These are phyloP conservation scores for Drosophila sucinea DNA, from an alignment of 1,140 invertebrate species.

Conservation along the genomic window DNA sequence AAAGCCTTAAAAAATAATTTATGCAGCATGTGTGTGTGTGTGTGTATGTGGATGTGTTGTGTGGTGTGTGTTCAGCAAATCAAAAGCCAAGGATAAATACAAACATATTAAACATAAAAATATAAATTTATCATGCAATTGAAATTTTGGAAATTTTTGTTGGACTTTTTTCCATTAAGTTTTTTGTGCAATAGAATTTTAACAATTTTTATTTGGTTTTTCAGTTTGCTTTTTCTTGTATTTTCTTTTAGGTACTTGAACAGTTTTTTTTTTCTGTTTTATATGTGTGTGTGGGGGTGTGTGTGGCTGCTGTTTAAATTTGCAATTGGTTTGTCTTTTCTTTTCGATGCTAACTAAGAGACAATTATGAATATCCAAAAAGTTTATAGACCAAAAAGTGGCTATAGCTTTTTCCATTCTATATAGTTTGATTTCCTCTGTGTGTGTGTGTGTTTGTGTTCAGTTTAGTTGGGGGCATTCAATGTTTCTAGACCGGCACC, in stretches of 20 bases:
- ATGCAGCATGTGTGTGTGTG: slow-evolving; percentile 35
- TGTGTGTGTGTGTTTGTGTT: slow-evolving; percentile 21
- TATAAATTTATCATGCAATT: neutral
- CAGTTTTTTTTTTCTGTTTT: slow-evolving; percentile 4
- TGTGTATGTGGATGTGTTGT: slow-evolving; percentile 27
- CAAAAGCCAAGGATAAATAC: slow-evolving; percentile 65
- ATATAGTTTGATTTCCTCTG: neutral
- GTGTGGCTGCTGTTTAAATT: neutral
- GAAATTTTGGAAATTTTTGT: slow-evolving; percentile 42
- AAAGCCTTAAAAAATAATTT: slow-evolving; percentile 72
- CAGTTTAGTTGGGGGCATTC: slow-evolving; percentile 71
- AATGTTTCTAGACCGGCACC: slow-evolving; percentile 77
- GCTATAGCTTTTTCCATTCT: neutral
- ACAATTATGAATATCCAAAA: slow-evolving; percentile 4
- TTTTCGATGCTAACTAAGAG: slow-evolving; percentile 2
- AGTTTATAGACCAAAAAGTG: slow-evolving; percentile 1
- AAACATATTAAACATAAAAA: slow-evolving; percentile 40
- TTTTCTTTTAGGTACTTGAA: neutral
- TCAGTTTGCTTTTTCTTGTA: neutral
- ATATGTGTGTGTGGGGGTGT: slow-evolving; percentile 13
- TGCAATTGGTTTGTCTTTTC: slow-evolving; percentile 4
- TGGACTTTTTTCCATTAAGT: slow-evolving; percentile 17
- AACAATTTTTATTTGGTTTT: slow-evolving; percentile 15
- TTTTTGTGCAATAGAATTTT: slow-evolving; percentile 10
- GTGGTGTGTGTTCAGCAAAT: slow-evolving; percentile 57